A percentile compares a stretch with the other conserved stretches of the same genome.
Evolutionary conservation across 2,797 vertebrate genomes (phyloP).

Genomic region (Hydrocynus forskahlii): DNA sequence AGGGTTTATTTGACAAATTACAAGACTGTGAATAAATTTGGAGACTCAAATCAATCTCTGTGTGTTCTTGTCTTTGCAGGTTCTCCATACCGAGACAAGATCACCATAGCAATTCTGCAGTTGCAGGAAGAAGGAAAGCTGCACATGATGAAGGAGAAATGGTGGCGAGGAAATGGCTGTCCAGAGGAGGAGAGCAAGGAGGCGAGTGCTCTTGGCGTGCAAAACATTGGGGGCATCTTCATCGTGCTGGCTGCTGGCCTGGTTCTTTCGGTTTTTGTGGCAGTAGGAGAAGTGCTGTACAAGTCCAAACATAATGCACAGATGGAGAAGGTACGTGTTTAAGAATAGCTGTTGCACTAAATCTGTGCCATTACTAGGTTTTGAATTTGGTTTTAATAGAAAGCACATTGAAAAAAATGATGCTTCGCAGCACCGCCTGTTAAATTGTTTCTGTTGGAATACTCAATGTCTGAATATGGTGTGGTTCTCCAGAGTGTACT

Average conservation of each 20-base stretch:
- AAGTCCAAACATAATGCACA: constrained; percentile 98
- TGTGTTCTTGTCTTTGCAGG: constrained; percentile 73
- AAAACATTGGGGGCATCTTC: constrained; percentile 98
- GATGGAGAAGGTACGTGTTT: constrained; percentile 87
- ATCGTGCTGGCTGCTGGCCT: constrained; percentile 95
- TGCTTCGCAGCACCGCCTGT: too few relatives aligned
- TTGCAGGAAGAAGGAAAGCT: constrained; percentile 96
- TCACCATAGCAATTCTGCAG: constrained; percentile 98
- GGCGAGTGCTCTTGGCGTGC: constrained; percentile 95
- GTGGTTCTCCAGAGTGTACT: too few relatives aligned
- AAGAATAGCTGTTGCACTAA: not conserved
- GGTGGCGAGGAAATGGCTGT: constrained; percentile 93
- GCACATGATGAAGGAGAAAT: constrained; percentile 86
- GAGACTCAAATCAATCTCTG: not conserved
- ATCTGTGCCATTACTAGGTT: not conserved
- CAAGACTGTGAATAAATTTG: too few relatives aligned
- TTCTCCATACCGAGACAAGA: constrained; percentile 96
- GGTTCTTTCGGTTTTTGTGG: constrained; percentile 97
- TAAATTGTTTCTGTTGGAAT: too few relatives aligned
- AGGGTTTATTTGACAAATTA: not conserved
- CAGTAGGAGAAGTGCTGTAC: constrained; percentile 96
- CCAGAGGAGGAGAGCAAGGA: constrained; percentile 98
- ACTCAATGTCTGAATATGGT: too few relatives aligned
- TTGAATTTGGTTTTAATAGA: not conserved
- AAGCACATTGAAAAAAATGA: too few relatives aligned